Evolutionary conservation across 2,888 invertebrate species (phyloP), one percentile per base, ranked within the genome.

Genomic region (Agonopterix heracliana): DNA sequence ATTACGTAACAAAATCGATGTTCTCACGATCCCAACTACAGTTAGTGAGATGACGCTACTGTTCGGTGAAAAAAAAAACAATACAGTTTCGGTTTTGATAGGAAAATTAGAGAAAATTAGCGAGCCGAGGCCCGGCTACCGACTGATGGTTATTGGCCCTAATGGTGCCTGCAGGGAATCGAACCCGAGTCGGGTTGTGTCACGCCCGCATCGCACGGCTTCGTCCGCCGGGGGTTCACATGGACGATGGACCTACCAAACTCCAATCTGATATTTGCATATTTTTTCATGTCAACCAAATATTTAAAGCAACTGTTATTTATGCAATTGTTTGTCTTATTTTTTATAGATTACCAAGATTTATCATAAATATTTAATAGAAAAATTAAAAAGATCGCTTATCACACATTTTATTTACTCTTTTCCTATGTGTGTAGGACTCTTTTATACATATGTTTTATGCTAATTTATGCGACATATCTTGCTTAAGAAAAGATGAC

Each of bases 21-120:
- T 85, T 86, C 84, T 78, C 83, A 83, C 84, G 85, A 76, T 76
- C 63, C 59, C 49, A 61, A 69, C 56, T 61, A 78, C 83, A 77
- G 82, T 82, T 81, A 81, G 61, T 56, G 45, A 11, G 45, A 51
- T 57, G 56, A 61, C 61, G 78, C 78, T 80, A 78, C 78, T 71
- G 75, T 71, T 63, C 66, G 59, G 57, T 49, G 60, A 10, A 38
- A 58, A 65, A 71, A 76, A 78, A 77, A 80, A 80, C 74, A 75
- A 77, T 71, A 66, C 61, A 68, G 77, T 76, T 74, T 78, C 74
- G 82, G 64, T 78, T 87, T 83, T 87, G 87, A 87, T 87, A 86
- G 78, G 87, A 86, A 87, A 88, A 88, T 88, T 86, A 87, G 86
- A 78, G 81, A 80, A 86, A 87, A 88, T 88, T 87, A 87, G 81